A percentile compares a stretch with the other conserved stretches of the same genome.
Evolutionary conservation across 2,888 invertebrate genomes (phyloP).

Genomic region (Tetropium fuscum): DNA sequence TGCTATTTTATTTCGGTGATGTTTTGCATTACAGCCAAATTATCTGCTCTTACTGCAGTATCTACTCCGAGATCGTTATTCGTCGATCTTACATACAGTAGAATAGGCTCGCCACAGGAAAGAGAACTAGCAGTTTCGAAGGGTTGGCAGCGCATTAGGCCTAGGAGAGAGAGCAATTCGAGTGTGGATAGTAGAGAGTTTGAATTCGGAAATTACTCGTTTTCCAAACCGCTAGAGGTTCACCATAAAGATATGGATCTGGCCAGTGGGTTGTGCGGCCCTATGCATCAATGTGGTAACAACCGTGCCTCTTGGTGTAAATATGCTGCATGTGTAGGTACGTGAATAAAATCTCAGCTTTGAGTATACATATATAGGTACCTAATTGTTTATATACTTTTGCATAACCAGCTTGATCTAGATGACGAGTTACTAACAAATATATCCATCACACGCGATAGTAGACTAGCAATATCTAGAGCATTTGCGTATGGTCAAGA

Average conservation of each 20-base stretch:
- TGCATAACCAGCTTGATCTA: too few species aligned
- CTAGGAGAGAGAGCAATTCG: constrained; percentile 13
- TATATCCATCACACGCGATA: too few species aligned
- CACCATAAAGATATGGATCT: not conserved
- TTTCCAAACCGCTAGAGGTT: not conserved
- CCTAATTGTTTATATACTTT: too few species aligned
- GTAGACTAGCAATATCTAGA: too few species aligned
- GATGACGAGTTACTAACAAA: too few species aligned
- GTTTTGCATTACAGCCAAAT: constrained; percentile 8
- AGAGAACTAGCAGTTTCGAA: not conserved
- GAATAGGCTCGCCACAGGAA: not conserved
- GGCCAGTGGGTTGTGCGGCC: too few species aligned
- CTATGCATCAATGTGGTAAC: not conserved
- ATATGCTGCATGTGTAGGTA: constrained; percentile 9
- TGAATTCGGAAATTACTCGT: constrained; percentile 6
- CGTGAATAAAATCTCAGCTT: too few species aligned
- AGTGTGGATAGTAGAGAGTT: constrained; percentile 31
- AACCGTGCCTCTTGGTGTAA: constrained; percentile 11
- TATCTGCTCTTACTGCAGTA: not conserved
- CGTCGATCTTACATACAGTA: constrained; percentile 28
- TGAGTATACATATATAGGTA: too few species aligned
- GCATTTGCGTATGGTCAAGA: too few species aligned
- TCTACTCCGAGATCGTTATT: constrained; percentile 14
- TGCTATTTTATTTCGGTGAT: constrained; percentile 5
- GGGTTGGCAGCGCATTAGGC: not conserved